Conservation (phyloP, 2,888 invertebrate species). For the Neoscelio sp. region DNA sequence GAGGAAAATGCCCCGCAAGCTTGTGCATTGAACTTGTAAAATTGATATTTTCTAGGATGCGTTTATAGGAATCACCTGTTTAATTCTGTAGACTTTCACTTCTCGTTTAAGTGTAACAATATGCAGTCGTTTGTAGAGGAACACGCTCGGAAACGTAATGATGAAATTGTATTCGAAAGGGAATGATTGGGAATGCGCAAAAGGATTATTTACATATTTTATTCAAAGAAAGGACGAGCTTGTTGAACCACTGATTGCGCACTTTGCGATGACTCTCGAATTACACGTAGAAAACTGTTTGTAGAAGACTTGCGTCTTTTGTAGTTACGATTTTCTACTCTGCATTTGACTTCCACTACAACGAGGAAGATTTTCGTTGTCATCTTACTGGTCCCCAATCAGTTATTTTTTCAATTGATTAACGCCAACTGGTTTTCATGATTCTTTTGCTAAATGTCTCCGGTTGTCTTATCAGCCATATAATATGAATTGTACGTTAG, state of each 20-base stretch:
- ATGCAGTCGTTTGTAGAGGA: conserved; percentile 43
- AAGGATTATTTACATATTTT: conserved; percentile 44
- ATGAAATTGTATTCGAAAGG: conserved; percentile 48
- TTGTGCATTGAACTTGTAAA: conserved; percentile 30
- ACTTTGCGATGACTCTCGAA: conserved; percentile 41
- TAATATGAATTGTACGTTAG: conserved; percentile 59
- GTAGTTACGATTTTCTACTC: conserved; percentile 64
- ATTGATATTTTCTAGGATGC: conserved; percentile 47
- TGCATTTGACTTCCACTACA: conserved; percentile 57
- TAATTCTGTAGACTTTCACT: conserved; percentile 53
- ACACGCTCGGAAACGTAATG: conserved; percentile 30
- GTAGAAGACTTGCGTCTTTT: conserved; percentile 29
- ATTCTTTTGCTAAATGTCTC: conserved; percentile 49
- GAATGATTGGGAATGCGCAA: conserved; percentile 45
- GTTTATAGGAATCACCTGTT: conserved; percentile 52
- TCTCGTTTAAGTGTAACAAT: conserved; percentile 50
- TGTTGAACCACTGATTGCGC: conserved; percentile 58
- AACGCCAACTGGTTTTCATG: conserved; percentile 14
- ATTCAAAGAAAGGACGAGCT: conserved; percentile 27
- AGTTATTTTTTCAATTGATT: conserved; percentile 18
- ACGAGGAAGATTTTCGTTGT: conserved; percentile 43
- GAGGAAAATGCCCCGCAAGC: conserved; percentile 14
- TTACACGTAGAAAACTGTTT: conserved; percentile 36
- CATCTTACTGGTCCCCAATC: conserved; percentile 30
- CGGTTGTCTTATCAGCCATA: conserved; percentile 44